Evolutionary conservation across 1,140 invertebrate species (phyloP).

Genomic region (Aradophagus sp.): DNA sequence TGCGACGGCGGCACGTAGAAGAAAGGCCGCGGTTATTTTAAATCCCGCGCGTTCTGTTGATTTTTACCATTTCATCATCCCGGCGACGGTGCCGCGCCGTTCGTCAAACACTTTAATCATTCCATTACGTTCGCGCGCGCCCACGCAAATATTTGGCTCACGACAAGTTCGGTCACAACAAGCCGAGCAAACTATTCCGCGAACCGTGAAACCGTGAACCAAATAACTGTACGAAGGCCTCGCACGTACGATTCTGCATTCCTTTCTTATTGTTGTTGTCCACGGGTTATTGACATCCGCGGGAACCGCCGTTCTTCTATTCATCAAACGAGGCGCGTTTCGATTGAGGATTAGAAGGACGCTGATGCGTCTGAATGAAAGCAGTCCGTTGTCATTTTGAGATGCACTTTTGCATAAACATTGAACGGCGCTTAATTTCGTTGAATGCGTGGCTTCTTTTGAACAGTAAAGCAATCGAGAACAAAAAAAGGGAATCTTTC

Average conservation of each 20-base stretch:
- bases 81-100: background rate
- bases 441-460: no score
- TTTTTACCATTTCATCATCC: slow-evolving; percentile 5
- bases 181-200: slow-evolving; percentile 6
- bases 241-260: slow-evolving; percentile 8
- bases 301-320: no score
- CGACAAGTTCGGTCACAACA: slow-evolving; percentile 10
- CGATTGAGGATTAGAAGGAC: no score
- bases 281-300: no score
- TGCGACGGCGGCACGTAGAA: background rate
- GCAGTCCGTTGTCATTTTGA: no score
- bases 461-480: no score
- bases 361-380: no score
- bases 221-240: background rate
- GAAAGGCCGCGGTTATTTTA: slow-evolving; percentile 3
- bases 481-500: no score
- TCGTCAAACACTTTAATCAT: slow-evolving; percentile 15
- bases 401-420: no score
- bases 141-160: slow-evolving; percentile 11
- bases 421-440: no score
- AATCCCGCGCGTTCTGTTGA: background rate
- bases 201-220: slow-evolving; percentile 1
- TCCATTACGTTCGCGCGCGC: slow-evolving; percentile 1
- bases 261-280: background rate
- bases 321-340: no score